Evolutionary conservation across 1,140 invertebrate species (phyloP).

Genomic region (Neoseiulus cucumeris): DNA sequence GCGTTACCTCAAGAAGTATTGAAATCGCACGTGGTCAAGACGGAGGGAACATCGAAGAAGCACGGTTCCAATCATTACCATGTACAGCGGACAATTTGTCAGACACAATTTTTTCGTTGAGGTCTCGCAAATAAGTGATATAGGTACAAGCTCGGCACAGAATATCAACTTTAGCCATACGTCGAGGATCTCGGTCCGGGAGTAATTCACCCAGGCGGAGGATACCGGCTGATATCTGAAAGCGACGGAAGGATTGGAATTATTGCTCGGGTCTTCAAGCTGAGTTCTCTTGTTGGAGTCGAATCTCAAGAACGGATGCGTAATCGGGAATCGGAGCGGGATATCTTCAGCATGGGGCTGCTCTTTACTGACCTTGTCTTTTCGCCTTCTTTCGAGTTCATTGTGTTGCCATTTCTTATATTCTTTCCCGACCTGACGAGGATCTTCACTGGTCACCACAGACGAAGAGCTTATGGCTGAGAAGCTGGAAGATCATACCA

Average conservation of each 20-base stretch:
- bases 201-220: background rate
- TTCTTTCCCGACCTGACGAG: background rate
- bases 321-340: background rate
- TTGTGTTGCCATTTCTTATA: slow-evolving; percentile 5
- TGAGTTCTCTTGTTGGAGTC: background rate
- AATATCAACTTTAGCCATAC: slow-evolving; percentile 4
- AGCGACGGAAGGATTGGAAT: background rate
- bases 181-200: background rate
- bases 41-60: too few relatives aligned
- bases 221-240: slow-evolving; percentile 1
- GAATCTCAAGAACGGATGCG: background rate
- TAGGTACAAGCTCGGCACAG: background rate
- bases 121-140: background rate
- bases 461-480: background rate
- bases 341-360: background rate
- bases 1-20: too few relatives aligned
- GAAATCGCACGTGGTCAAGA: too few relatives aligned
- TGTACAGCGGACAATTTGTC: background rate
- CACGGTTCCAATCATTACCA: background rate
- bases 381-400: background rate
- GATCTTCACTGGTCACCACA: background rate
- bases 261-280: background rate
- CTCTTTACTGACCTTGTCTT: background rate
- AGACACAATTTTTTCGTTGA: slow-evolving; percentile 4
- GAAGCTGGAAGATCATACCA: background rate